A percentile compares a stretch with the other conserved stretches of the same genome.
Conservation (phyloP, 30 jellyfish, hydroid and myxozoan genomes). For the Kudoa iwatai region DNA sequence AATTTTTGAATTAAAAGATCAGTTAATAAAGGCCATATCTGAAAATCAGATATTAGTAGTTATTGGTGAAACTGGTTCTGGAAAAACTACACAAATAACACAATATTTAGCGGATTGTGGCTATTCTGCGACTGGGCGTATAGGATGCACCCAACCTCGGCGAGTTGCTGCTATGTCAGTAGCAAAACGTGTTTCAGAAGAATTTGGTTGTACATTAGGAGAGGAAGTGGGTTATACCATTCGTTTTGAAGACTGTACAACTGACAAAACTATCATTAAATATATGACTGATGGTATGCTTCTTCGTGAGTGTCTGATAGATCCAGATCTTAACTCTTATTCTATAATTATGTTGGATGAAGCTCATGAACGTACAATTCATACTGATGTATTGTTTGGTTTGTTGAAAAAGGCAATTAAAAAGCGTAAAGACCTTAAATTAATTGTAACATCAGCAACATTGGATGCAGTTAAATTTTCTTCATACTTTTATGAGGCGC, state of each 20-base stretch:
- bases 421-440: conserved; percentile 76
- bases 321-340: conserved; percentile 57
- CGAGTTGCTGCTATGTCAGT: conserved; percentile 99
- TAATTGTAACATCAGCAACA: conserved; percentile 88
- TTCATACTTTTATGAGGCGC: conserved; percentile 67
- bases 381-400: conserved; percentile 90
- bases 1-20: conserved; percentile 21
- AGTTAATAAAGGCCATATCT: conserved; percentile 37
- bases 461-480: conserved; percentile 98
- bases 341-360: conserved; percentile 77
- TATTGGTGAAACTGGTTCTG: conserved; percentile 98
- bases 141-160: conserved; percentile 95
- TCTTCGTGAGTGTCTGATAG: conserved; percentile 93
- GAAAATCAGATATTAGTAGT: conserved; percentile 47
- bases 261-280: conserved; percentile 58
- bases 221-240: conserved; percentile 93
- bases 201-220: conserved; percentile 62
- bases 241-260: conserved; percentile 86
- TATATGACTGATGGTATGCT: conserved; percentile 99
- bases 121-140: conserved; percentile 24
- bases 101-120: conserved; percentile 77
- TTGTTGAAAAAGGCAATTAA: conserved; percentile 52
- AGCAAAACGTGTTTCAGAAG: conserved; percentile 97
- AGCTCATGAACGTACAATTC: conserved; percentile 94
- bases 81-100: conserved; percentile 86